Evolutionary conservation across 2,797 vertebrate species (phyloP).

Genomic region (Zalophus californianus): DNA sequence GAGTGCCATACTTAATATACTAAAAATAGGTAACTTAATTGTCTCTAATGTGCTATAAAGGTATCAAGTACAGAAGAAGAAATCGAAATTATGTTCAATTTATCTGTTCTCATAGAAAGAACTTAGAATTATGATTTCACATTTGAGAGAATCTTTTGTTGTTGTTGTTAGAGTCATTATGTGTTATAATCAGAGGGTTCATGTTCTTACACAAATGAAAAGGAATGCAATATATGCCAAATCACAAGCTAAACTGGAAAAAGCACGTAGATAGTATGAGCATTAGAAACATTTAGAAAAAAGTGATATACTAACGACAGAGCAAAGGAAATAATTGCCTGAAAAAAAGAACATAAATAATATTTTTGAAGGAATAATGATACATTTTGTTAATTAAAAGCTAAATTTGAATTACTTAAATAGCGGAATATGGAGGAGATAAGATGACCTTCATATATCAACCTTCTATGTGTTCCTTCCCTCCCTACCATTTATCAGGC

Average conservation of each 20-base stretch:
- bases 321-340: background rate
- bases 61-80: background rate
- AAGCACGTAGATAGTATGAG: background rate
- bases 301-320: background rate
- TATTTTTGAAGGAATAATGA: conserved; percentile 29
- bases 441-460: background rate
- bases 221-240: background rate
- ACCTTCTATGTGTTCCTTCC: background rate
- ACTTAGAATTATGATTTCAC: conserved; percentile 4
- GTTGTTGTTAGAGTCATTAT: background rate
- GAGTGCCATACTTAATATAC: background rate
- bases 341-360: background rate
- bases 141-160: conserved; percentile 6
- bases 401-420: background rate
- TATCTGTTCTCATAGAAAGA: conserved; percentile 27
- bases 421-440: background rate
- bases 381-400: conserved; percentile 9
- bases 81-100: conserved; percentile 37
- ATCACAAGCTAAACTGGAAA: background rate
- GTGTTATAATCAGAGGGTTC: background rate
- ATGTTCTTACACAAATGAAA: background rate
- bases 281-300: background rate
- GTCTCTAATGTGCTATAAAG: background rate
- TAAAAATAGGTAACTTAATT: conserved; percentile 38
- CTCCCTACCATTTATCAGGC: background rate